These are phyloP conservation scores for Rattus rattus DNA, from an alignment of 2,113 vertebrate genomes.

Conservation along the genomic window DNA sequence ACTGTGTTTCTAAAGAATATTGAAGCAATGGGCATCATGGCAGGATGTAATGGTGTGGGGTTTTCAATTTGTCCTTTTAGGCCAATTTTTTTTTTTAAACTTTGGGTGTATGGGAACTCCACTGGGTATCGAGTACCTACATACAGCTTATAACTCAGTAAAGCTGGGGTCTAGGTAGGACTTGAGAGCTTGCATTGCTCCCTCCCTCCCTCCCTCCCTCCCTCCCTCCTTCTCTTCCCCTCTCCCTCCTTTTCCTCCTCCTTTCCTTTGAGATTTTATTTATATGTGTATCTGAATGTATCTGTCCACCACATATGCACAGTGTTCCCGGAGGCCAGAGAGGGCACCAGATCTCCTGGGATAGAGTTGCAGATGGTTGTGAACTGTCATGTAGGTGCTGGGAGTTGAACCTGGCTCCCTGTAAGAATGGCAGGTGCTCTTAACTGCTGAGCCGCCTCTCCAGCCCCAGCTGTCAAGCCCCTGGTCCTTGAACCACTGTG, in stretches of 20 bases:
- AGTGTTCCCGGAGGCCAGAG: neutral
- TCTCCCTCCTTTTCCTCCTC: neutral
- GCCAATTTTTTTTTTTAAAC: neutral
- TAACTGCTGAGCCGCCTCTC: neutral
- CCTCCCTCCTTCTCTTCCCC: no score
- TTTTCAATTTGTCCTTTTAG: neutral
- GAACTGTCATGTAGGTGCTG: neutral
- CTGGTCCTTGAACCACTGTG: neutral
- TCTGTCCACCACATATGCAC: no score
- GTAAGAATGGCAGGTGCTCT: neutral
- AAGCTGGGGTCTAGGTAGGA: neutral
- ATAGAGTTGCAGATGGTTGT: neutral
- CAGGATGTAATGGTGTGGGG: neutral
- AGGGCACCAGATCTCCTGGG: neutral
- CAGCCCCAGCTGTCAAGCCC: neutral
- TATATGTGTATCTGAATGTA: neutral
- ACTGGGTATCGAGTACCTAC: neutral
- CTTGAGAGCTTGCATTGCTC: neutral
- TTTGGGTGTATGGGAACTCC: neutral
- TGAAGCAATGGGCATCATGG: neutral
- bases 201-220: no score
- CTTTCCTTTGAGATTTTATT: neutral
- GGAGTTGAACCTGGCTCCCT: accelerated
- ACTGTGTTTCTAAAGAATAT: conserved; percentile 52
- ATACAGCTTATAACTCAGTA: neutral